phyloP scores from a whole-genome alignment of 2,797 vertebrate species.

The Remorina albescens region DNA sequence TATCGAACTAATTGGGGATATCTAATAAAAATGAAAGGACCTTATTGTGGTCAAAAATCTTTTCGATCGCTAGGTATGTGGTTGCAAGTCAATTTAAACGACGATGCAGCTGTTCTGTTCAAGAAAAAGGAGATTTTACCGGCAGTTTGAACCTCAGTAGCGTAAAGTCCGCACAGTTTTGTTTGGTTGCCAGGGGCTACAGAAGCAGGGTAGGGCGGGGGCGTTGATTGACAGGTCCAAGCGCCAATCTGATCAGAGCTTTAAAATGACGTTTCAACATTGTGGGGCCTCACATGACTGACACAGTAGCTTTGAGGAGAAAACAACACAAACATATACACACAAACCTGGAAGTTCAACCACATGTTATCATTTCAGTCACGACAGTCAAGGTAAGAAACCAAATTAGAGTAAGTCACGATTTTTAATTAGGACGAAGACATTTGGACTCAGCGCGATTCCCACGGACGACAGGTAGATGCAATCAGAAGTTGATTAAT shows the following conservation, averaged over 20 bases:
- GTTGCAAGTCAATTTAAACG: background rate
- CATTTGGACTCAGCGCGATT: background rate
- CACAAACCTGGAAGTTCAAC: background rate
- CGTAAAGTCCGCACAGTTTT: slow-evolving; percentile 7
- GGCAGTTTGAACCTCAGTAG: background rate
- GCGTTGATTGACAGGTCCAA: slow-evolving; percentile 22
- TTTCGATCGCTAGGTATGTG: background rate
- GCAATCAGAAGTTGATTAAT: background rate
- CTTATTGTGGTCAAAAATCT: background rate
- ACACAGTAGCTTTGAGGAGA: too few relatives aligned
- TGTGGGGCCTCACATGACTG: slow-evolving; percentile 5
- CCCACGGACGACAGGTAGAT: slow-evolving; percentile 21
- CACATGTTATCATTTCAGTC: background rate
- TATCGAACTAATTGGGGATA: background rate
- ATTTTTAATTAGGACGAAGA: background rate
- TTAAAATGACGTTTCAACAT: background rate
- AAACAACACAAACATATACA: too few relatives aligned
- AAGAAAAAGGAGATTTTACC: slow-evolving; percentile 37
- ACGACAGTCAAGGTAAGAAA: background rate
- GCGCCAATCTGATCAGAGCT: slow-evolving; percentile 52
- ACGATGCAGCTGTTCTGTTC: background rate
- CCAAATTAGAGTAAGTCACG: rapidly evolving
- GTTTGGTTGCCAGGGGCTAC: slow-evolving; percentile 79
- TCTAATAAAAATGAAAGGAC: background rate
- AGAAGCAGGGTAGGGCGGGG: background rate